These are phyloP conservation scores for Acrocyrtus sp. DNA, from an alignment of 2,888 invertebrate genomes.

Conservation along the genomic window DNA sequence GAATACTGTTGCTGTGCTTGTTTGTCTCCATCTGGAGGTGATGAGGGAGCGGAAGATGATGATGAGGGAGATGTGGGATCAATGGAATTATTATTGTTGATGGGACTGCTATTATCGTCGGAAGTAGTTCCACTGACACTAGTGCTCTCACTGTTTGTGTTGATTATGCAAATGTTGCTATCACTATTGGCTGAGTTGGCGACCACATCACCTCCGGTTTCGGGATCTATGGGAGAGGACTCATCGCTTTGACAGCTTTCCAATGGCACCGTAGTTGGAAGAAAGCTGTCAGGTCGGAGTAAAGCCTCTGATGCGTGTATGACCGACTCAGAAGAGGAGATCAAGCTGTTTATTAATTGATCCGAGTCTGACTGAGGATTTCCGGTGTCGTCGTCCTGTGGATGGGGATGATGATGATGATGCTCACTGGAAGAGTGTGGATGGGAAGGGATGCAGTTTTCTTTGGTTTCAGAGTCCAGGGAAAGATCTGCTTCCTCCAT, in stretches of 20 bases:
- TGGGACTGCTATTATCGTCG: constrained; percentile 27
- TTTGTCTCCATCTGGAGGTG: constrained; percentile 41
- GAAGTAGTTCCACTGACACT: constrained; percentile 20
- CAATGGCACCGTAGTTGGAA: no score
- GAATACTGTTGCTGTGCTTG: constrained; percentile 64
- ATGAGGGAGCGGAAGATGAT: constrained; percentile 17
- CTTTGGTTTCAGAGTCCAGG: constrained; percentile 58
- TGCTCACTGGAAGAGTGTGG: constrained; percentile 27
- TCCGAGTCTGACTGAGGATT: not conserved
- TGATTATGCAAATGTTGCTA: constrained; percentile 10
- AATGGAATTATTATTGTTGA: constrained; percentile 38
- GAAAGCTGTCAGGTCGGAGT: not conserved
- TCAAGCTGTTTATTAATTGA: not conserved
- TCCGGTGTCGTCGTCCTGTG: no score
- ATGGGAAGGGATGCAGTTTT: constrained; percentile 40
- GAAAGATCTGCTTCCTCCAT: constrained; percentile 41
- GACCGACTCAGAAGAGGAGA: not conserved
- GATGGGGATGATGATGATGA: no score
- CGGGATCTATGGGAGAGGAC: not conserved
- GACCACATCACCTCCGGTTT: not conserved
- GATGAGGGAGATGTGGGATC: constrained; percentile 14
- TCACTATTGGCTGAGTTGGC: not conserved
- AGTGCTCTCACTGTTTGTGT: constrained; percentile 10
- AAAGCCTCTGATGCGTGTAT: not conserved
- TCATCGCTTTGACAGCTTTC: not conserved